Percentiles rank a stretch among this genome's conserved stretches.
Conservation (phyloP, 2,113 vertebrate species). For the Emberiza fucata region DNA sequence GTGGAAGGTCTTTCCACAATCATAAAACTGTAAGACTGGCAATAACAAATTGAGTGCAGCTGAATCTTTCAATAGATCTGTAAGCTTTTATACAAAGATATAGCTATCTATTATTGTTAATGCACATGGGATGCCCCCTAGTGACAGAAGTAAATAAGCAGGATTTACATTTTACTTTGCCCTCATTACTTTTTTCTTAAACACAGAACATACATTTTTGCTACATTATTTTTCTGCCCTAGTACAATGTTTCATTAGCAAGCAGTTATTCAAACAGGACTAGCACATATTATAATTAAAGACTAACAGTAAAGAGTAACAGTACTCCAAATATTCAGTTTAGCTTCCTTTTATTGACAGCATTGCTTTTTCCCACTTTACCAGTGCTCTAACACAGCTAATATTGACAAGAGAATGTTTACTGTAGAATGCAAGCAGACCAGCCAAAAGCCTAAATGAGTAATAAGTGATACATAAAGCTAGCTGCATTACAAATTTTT, state of each 20-base stretch:
- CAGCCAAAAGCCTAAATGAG: not conserved
- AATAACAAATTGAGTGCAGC: not conserved
- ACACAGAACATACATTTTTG: not conserved
- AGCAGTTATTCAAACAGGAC: not conserved
- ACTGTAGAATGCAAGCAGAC: not conserved
- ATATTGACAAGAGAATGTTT: not conserved
- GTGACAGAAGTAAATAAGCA: slow-evolving; percentile 28
- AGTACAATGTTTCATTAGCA: not conserved
- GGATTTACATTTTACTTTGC: not conserved
- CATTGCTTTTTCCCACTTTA: not conserved
- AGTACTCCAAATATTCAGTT: not conserved
- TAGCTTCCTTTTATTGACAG: not conserved
- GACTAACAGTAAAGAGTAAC: no score
- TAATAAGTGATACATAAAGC: not conserved
- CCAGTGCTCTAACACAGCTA: not conserved
- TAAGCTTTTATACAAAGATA: not conserved
- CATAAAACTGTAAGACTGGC: not conserved
- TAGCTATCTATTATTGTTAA: not conserved
- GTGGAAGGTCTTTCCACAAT: not conserved
- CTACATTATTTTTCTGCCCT: not conserved
- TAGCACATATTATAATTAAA: not conserved
- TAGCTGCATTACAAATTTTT: not conserved
- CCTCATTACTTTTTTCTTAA: not conserved
- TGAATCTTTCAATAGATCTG: not conserved
- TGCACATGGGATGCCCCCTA: slow-evolving; percentile 65